Conservation (phyloP, 1,140 invertebrate genomes). For the Liolophura sinensis region DNA sequence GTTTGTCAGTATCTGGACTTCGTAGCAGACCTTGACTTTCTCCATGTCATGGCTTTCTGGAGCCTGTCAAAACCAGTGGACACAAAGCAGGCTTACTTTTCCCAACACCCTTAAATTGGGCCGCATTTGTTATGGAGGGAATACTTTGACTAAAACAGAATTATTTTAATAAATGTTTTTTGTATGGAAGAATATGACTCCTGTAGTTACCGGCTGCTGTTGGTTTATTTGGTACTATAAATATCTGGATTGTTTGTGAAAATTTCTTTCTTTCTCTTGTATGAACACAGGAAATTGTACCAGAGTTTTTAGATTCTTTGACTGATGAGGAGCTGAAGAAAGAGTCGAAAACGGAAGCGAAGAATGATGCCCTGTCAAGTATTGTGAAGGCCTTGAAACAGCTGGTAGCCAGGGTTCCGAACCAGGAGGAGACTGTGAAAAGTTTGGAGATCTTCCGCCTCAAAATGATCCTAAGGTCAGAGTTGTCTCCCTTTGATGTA, state of each 20-base stretch:
- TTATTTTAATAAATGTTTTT: not conserved
- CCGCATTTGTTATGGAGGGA: not conserved
- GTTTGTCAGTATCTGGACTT: too few species aligned
- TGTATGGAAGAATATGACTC: not conserved
- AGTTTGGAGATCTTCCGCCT: conserved; percentile 93
- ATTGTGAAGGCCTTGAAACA: conserved; percentile 76
- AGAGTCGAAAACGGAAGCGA: conserved; percentile 76
- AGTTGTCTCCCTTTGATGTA: not conserved
- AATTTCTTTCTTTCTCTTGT: not conserved
- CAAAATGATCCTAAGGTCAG: conserved; percentile 86
- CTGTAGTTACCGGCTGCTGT: too few species aligned
- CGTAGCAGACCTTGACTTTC: too few species aligned
- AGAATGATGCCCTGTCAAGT: conserved; percentile 74
- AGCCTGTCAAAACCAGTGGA: too few species aligned
- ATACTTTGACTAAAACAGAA: not conserved
- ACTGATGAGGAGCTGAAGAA: conserved; percentile 97
- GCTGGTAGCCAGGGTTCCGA: conserved; percentile 76
- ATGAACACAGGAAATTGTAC: conserved; percentile 78
- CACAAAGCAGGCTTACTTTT: too few species aligned
- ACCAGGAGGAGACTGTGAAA: conserved; percentile 82
- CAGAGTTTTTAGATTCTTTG: conserved; percentile 87
- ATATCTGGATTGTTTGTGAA: not conserved
- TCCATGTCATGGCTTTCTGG: too few species aligned
- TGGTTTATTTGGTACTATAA: not conserved
- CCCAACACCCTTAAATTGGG: too few species aligned